Evolutionary conservation across 2,888 invertebrate genomes (phyloP).

Genomic region (Tuta absoluta): DNA sequence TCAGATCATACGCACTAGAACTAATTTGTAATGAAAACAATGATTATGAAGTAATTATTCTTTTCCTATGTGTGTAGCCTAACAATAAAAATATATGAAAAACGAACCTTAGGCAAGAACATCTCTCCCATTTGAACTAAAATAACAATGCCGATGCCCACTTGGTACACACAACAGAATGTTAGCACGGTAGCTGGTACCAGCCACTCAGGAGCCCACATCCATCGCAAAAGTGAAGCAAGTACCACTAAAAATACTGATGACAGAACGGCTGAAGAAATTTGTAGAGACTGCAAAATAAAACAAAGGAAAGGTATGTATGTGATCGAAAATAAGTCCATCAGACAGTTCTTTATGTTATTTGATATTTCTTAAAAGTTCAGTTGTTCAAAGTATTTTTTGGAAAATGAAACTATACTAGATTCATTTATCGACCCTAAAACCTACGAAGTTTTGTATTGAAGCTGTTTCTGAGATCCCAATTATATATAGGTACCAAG

Average conservation of each 20-base stretch:
- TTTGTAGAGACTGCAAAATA: conserved; percentile 47
- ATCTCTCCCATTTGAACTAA: conserved; percentile 47
- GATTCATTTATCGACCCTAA: too few relatives aligned
- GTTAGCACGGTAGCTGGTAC: conserved; percentile 50
- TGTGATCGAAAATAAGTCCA: too few relatives aligned
- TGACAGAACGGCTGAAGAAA: conserved; percentile 39
- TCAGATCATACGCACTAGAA: too few relatives aligned
- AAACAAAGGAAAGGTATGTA: not conserved
- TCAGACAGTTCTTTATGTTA: too few relatives aligned
- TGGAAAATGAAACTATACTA: too few relatives aligned
- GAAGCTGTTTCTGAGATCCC: too few relatives aligned
- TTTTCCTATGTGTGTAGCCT: too few relatives aligned
- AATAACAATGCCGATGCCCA: conserved; percentile 54
- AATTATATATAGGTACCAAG: too few relatives aligned
- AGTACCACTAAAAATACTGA: conserved; percentile 42
- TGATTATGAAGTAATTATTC: too few relatives aligned
- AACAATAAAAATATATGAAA: conserved; percentile 2
- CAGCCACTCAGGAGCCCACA: conserved; percentile 51
- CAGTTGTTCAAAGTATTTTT: too few relatives aligned
- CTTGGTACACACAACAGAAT: conserved; percentile 49
- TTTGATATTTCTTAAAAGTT: too few relatives aligned
- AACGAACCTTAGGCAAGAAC: conserved; percentile 46
- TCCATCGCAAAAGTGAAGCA: conserved; percentile 46
- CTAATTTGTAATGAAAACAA: not conserved
- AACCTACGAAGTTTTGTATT: too few relatives aligned